A percentile compares a stretch with the other conserved stretches of the same genome.
Evolutionary conservation across 2,888 invertebrate species (phyloP).

Genomic region (Campaea margaritaria): DNA sequence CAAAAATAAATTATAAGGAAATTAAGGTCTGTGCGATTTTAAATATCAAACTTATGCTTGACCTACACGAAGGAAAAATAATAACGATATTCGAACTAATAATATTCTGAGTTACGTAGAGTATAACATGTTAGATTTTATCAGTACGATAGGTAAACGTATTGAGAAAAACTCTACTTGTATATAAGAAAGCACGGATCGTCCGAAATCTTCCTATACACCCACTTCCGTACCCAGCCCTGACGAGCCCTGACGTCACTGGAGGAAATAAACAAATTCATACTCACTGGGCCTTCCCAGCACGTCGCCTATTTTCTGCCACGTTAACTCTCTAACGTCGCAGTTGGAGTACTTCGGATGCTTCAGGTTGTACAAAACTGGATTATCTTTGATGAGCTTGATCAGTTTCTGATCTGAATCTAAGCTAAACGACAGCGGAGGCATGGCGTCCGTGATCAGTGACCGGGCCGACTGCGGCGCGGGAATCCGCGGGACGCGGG

Average conservation of each 20-base stretch:
- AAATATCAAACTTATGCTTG: no score
- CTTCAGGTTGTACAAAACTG: constrained; percentile 65
- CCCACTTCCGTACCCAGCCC: not conserved
- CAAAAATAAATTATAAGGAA: no score
- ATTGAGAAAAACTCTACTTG: no score
- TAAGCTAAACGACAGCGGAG: constrained; percentile 75
- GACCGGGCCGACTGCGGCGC: constrained; percentile 38
- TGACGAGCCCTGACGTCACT: constrained; percentile 10
- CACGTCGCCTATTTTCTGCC: constrained; percentile 76
- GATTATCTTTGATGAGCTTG: constrained; percentile 65
- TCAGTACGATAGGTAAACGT: no score
- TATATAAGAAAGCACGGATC: no score
- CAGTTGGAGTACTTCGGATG: constrained; percentile 67
- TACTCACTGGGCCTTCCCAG: constrained; percentile 54
- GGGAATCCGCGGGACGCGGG: constrained; percentile 19
- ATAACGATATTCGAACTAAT: no score
- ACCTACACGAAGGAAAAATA: no score
- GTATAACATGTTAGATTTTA: no score
- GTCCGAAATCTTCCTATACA: no score
- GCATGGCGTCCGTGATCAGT: constrained; percentile 55
- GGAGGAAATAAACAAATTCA: constrained; percentile 50
- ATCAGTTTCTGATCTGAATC: constrained; percentile 65
- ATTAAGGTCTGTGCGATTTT: no score
- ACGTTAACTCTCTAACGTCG: constrained; percentile 69
- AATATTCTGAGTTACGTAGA: no score